Conservation (phyloP, 2,113 vertebrate species). For the Peromyscus leucopus region DNA sequence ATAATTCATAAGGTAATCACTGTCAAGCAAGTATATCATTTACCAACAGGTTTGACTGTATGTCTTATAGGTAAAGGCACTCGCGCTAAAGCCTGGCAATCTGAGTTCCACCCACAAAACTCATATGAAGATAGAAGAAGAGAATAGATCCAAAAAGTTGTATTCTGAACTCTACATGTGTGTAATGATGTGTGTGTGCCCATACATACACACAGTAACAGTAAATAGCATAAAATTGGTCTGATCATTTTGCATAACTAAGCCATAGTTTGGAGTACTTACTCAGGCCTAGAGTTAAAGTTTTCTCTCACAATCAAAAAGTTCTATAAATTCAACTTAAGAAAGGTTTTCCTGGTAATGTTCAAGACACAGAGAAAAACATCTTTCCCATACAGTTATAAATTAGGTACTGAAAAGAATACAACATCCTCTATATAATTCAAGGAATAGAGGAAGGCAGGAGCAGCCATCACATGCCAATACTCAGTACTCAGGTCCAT, state of each 20-base stretch:
- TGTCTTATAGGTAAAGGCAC: neutral
- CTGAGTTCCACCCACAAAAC: neutral
- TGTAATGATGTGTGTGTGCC: neutral
- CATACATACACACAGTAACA: neutral
- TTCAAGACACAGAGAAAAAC: neutral
- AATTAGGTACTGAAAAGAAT: neutral
- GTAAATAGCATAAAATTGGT: neutral
- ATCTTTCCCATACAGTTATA: neutral
- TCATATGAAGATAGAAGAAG: neutral
- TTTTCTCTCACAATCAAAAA: conserved; percentile 3
- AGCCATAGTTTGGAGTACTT: neutral
- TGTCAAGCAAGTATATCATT: neutral
- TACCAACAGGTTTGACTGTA: neutral
- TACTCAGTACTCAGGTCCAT: neutral
- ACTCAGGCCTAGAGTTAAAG: neutral
- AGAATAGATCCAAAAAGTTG: neutral
- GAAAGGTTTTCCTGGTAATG: conserved; percentile 8
- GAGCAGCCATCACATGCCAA: neutral
- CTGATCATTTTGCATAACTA: neutral
- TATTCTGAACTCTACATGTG: neutral
- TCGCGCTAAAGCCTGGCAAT: neutral
- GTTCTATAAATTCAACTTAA: neutral
- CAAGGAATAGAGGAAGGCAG: neutral
- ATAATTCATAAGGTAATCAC: neutral
- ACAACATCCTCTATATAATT: neutral